Base-by-base conservation (phyloP, 2,113 vertebrate species). In the Bujurquina vittata region DNA sequence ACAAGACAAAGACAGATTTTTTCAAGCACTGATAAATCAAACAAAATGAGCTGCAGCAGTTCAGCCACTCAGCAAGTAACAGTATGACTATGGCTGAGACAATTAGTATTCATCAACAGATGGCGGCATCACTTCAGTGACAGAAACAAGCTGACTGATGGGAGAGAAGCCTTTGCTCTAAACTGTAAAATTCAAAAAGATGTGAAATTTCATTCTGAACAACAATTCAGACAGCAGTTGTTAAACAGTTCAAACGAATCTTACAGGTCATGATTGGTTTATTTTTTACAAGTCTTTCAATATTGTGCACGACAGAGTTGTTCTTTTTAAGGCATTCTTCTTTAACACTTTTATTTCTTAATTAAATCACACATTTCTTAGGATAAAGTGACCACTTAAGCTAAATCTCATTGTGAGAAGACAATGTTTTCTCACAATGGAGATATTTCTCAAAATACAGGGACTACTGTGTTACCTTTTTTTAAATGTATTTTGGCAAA, bases 101-200 rank as follows among this genome's bases (percentile, higher is more conserved):
- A 46, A 52, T 23, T 78, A 29, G 31, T 40, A 4, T 26, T 76
- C 23, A 65, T 73, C 85, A 85, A n/a, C 77, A 81, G 83, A 79
- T 73, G 74, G 84, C 80, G 79, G 33, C 85, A 67, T 2, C 56
- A 49, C 20, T 59, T 60, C 43, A 85, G 55, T 54, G 72, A 79
- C 12, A 54, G 43, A 49, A 72, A 52, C 8, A 17, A 72, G 29
- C 46, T 31, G 43, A 52, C 26, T 52, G 46, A 18, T 23, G 18
- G 29, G 5, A 65, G 46, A 33, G 0, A 37, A 37, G 20, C 43
- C 14, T 10, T 75, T 58, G 65, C 65, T 31, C 23, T 69, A 69
- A 14, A 57, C n/a, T 46, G 17, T 5, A 67, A 37, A 77, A 59
- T 12, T 59, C n/a, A 5, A 23, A 2, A 3, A 18, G 17, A 4